These are phyloP conservation scores for Labeo rohita DNA, from an alignment of 2,113 vertebrate species.

Conservation along the genomic window DNA sequence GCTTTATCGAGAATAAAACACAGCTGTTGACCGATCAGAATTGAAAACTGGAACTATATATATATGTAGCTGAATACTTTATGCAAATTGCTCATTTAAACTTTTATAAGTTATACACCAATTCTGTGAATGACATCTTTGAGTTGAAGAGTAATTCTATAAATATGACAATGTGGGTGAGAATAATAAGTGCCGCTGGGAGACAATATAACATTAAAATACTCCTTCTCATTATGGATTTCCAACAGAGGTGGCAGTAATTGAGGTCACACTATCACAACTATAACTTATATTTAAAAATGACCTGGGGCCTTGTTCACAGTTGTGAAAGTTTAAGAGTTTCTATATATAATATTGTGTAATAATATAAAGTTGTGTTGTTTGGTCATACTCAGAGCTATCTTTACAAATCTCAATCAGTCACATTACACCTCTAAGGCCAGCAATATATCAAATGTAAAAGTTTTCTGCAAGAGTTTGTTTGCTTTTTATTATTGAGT, in stretches of 20 bases:
- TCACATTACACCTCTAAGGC: not conserved
- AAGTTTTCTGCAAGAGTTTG: not conserved
- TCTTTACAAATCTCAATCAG: not conserved
- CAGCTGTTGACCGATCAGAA: too few relatives aligned
- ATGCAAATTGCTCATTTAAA: not conserved
- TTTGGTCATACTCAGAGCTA: not conserved
- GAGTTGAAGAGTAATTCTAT: slow-evolving; percentile 7
- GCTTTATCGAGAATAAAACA: too few relatives aligned
- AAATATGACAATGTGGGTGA: slow-evolving; percentile 19
- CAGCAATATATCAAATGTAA: not conserved
- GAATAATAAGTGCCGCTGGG: not conserved
- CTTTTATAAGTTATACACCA: not conserved
- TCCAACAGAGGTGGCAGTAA: not conserved
- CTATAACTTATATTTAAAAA: not conserved
- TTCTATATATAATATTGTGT: not conserved
- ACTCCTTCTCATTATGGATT: not conserved
- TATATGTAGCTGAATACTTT: too few relatives aligned
- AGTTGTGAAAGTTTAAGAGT: not conserved
- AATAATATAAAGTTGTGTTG: not conserved
- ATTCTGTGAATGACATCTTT: not conserved
- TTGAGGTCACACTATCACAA: not conserved
- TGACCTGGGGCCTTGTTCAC: not conserved
- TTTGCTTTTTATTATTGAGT: not conserved
- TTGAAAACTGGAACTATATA: too few relatives aligned
- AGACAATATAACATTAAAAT: slow-evolving; percentile 3